These are phyloP conservation scores for Girardia tigrina DNA, from an alignment of 2,888 invertebrate species.

Conservation along the genomic window DNA sequence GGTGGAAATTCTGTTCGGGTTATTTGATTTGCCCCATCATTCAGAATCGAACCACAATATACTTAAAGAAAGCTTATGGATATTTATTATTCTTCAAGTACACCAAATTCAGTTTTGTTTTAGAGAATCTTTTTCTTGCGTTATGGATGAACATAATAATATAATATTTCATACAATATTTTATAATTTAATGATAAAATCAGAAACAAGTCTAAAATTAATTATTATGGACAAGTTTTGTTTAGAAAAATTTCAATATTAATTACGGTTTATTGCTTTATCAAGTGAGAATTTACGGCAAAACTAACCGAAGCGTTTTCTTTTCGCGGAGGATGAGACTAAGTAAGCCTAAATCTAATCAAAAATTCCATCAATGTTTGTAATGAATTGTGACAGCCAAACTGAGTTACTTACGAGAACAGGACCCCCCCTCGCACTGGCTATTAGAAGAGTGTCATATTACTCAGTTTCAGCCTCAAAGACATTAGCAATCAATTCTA, in stretches of 20 bases:
- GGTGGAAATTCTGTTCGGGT: too few species aligned
- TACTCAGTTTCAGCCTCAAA: constrained; percentile 6
- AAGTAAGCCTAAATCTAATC: background rate
- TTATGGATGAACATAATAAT: too few species aligned
- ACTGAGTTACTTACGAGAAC: constrained; percentile 7
- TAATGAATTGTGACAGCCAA: constrained; percentile 18
- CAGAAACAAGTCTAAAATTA: too few species aligned
- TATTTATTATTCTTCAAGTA: too few species aligned
- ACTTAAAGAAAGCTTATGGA: too few species aligned
- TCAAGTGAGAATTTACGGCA: background rate
- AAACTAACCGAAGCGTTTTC: background rate
- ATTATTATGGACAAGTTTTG: too few species aligned
- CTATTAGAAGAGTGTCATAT: constrained; percentile 23
- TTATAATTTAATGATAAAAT: too few species aligned
- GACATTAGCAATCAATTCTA: constrained; percentile 17
- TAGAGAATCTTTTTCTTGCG: too few species aligned
- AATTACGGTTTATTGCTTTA: background rate
- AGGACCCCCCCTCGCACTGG: background rate
- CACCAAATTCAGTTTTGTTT: too few species aligned
- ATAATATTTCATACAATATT: too few species aligned
- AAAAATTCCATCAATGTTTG: constrained; percentile 23
- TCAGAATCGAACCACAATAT: too few species aligned
- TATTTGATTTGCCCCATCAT: too few species aligned
- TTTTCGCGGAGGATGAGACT: background rate
- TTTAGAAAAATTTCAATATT: background rate